phyloP scores from a whole-genome alignment of 2,113 vertebrate species.

The Girardinichthys multiradiatus region DNA sequence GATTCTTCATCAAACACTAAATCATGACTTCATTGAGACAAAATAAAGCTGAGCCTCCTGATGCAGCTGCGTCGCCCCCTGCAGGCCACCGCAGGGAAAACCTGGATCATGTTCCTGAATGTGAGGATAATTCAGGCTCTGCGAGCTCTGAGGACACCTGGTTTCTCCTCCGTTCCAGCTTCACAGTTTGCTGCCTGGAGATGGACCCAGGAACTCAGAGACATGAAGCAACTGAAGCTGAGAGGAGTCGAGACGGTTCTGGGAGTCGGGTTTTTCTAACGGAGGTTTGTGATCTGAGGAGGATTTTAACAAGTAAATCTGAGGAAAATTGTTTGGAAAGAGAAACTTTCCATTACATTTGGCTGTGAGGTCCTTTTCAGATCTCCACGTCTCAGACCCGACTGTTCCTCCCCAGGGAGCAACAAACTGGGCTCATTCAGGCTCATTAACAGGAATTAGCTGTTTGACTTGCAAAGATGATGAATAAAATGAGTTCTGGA shows the following conservation, averaged over 20 bases:
- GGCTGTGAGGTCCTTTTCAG: no score
- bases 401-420: constrained; percentile 13
- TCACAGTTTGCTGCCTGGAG: constrained; percentile 11
- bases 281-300: no score
- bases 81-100: neutral
- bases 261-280: no score
- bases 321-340: no score
- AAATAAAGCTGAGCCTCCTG: neutral
- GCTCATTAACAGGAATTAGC: constrained; percentile 12
- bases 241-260: no score
- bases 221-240: no score
- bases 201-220: constrained; percentile 41
- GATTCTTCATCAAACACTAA: neutral
- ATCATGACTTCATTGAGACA: neutral
- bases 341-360: no score
- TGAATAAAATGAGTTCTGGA: constrained; percentile 8
- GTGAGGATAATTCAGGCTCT: neutral
- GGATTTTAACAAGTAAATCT: no score
- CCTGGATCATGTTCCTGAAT: neutral
- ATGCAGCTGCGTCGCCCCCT: constrained; percentile 17
- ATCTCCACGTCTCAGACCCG: neutral
- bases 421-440: constrained; percentile 10
- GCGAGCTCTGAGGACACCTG: neutral
- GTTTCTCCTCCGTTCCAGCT: no score
- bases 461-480: constrained; percentile 17